phyloP scores from a whole-genome alignment of 2,888 invertebrate species.

The Diaperis boleti region DNA sequence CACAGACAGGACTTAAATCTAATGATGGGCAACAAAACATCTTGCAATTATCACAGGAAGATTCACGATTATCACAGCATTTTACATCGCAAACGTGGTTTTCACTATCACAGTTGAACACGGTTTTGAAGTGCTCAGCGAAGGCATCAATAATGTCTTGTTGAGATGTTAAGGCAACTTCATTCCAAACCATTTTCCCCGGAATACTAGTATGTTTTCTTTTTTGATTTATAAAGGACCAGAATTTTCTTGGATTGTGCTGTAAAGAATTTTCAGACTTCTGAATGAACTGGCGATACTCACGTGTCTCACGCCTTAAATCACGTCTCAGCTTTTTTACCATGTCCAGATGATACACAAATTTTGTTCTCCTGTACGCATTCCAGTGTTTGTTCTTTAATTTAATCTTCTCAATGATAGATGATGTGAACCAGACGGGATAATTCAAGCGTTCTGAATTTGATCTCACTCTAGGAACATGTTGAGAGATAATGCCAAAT shows the following conservation, averaged over 20 bases:
- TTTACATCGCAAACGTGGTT: neutral
- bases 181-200: neutral
- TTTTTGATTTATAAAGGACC: neutral
- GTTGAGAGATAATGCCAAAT: neutral
- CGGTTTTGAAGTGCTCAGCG: neutral
- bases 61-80: neutral
- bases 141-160: neutral
- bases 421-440: neutral
- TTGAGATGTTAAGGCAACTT: neutral
- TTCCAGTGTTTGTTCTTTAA: neutral
- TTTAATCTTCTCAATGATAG: neutral
- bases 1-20: neutral
- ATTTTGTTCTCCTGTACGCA: neutral
- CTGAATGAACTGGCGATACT: too few species aligned
- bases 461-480: neutral
- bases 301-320: neutral
- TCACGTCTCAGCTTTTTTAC: neutral
- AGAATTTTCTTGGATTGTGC: neutral
- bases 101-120: neutral
- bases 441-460: neutral
- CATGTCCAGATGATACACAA: neutral
- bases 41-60: neutral
- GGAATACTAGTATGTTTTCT: neutral
- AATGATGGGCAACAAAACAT: slow-evolving; percentile 2
- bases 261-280: neutral